Percentiles rank a stretch among this genome's conserved stretches.
Conservation (phyloP, 2,797 vertebrate genomes). For the Sebastes taczanowskii region DNA sequence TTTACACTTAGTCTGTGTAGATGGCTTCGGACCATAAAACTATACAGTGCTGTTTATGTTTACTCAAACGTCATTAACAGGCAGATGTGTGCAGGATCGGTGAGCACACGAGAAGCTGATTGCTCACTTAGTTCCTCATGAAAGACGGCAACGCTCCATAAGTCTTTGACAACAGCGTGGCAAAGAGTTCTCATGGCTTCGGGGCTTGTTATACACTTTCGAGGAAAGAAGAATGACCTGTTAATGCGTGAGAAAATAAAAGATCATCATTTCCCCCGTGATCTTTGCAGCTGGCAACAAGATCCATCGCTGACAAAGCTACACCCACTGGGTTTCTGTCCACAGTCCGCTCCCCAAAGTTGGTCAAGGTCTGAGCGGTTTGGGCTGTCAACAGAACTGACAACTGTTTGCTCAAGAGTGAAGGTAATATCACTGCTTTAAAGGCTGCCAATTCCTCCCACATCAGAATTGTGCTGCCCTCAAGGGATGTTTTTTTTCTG, state of each 20-base stretch:
- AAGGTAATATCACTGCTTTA: neutral
- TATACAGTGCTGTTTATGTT: constrained; percentile 19
- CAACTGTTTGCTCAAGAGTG: neutral
- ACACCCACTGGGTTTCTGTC: neutral
- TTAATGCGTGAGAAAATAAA: constrained; percentile 1
- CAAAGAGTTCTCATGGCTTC: constrained; percentile 12
- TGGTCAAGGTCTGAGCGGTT: neutral
- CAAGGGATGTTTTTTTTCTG: neutral
- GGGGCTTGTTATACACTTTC: neutral
- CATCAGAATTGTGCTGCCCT: neutral
- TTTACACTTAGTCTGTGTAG: neutral
- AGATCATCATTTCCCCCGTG: constrained; percentile 7
- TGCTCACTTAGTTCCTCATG: constrained; percentile 23
- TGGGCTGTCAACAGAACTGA: constrained; percentile 5
- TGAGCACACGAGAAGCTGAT: constrained; percentile 2
- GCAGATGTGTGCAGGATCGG: neutral
- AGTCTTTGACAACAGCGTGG: neutral
- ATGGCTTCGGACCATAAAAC: constrained; percentile 40
- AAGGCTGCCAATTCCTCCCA: neutral
- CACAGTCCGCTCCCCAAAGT: neutral
- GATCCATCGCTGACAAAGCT: neutral
- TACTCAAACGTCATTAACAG: constrained; percentile 6
- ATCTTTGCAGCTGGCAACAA: neutral
- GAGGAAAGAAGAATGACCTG: neutral
- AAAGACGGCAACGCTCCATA: neutral